Conservation (phyloP, 1,140 invertebrate species). For the Bilobella aurantiaca region DNA sequence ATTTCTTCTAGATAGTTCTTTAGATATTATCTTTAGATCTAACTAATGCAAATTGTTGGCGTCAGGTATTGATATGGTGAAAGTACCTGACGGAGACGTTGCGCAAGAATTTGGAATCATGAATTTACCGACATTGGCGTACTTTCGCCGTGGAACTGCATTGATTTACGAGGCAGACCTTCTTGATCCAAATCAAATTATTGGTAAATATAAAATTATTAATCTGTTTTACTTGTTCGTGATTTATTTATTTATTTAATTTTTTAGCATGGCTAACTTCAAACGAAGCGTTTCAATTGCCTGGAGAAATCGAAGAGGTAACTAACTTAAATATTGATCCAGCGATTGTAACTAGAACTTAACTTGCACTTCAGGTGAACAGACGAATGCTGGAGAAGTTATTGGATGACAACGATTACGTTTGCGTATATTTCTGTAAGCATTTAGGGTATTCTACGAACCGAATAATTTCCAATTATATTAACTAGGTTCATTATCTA, state of each 20-base stretch:
- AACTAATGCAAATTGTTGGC: not conserved
- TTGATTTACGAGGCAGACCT: conserved; percentile 66
- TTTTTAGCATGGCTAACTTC: conserved; percentile 65
- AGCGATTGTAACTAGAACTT: not conserved
- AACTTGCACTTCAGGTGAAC: conserved; percentile 50
- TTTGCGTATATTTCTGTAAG: conserved; percentile 92
- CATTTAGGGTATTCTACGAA: too few species aligned
- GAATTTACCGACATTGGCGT: conserved; percentile 70
- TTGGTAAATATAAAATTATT: conserved; percentile 7
- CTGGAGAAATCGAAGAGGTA: conserved; percentile 85
- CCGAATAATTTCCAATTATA: not conserved
- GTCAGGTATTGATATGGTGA: conserved; percentile 77
- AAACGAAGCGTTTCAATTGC: conserved; percentile 88
- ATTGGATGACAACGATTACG: conserved; percentile 84
- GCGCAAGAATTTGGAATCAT: conserved; percentile 61
- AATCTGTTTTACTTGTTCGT: too few species aligned
- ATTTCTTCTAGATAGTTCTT: too few species aligned
- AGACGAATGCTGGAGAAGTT: conserved; percentile 89
- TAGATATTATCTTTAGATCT: not conserved
- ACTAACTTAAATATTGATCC: not conserved
- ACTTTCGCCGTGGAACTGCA: conserved; percentile 77
- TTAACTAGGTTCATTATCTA: not conserved
- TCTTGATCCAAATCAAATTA: conserved; percentile 20
- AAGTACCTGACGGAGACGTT: conserved; percentile 73
- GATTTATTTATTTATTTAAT: conserved; percentile 43